These are phyloP conservation scores for Erpetoichthys calabaricus DNA, from an alignment of 2,797 vertebrate genomes.

Conservation along the genomic window DNA sequence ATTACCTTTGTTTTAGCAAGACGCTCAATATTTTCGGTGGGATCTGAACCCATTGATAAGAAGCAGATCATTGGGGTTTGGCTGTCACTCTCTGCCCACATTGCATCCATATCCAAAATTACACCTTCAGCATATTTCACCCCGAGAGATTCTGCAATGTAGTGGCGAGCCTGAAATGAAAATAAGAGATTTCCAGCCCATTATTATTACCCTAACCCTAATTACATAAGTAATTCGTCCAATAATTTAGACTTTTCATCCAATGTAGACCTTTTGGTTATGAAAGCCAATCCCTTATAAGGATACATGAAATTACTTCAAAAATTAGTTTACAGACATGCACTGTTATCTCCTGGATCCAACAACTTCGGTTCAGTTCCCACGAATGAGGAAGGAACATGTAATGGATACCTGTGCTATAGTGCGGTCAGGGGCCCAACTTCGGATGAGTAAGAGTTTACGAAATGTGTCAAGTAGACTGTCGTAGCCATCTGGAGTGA, in stretches of 20 bases:
- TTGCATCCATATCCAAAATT: constrained; percentile 57
- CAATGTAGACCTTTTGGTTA: no score
- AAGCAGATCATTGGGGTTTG: constrained; percentile 66
- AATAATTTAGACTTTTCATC: no score
- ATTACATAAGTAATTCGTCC: no score
- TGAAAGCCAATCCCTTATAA: no score
- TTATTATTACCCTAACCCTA: no score
- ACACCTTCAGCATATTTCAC: constrained; percentile 61
- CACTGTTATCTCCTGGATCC: no score
- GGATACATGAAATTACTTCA: no score
- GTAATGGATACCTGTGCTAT: constrained; percentile 38
- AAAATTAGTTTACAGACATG: no score
- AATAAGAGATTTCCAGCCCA: no score
- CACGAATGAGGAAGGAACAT: no score
- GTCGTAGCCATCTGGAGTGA: constrained; percentile 58
- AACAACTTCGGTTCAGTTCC: no score
- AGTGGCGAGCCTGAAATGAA: constrained; percentile 42
- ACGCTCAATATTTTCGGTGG: constrained; percentile 57
- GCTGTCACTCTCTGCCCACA: constrained; percentile 62
- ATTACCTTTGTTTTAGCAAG: constrained; percentile 33
- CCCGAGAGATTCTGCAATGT: constrained; percentile 51
- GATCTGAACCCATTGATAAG: constrained; percentile 70
- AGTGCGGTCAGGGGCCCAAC: constrained; percentile 67
- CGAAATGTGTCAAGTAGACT: constrained; percentile 52
- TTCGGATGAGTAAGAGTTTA: constrained; percentile 68